Conservation (phyloP, 2,797 vertebrate species). For the Mormyrus hasselquistii region DNA sequence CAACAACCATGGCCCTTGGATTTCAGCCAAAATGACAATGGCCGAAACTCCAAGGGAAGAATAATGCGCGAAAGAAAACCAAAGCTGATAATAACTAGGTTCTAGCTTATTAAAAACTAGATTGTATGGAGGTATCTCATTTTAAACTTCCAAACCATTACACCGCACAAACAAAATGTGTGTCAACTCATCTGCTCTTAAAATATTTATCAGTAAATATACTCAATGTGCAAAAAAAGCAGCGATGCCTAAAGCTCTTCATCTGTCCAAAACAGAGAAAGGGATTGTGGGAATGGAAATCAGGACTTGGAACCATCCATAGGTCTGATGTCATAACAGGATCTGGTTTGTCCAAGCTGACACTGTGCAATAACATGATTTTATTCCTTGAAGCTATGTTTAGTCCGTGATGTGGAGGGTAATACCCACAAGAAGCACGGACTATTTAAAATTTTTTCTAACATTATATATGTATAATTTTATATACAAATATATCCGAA, state of each 20-base stretch:
- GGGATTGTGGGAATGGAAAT: constrained; percentile 10
- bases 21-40: neutral
- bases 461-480: neutral
- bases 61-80: neutral
- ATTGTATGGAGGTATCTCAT: neutral
- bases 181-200: neutral
- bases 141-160: neutral
- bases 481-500: neutral
- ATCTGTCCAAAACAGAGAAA: constrained; percentile 17
- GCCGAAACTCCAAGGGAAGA: neutral
- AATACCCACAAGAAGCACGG: neutral
- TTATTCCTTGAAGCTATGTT: neutral
- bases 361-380: neutral
- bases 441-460: neutral
- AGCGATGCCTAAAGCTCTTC: neutral
- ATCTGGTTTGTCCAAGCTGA: neutral
- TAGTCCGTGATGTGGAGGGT: neutral
- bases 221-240: neutral
- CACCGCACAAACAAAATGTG: neutral
- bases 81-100: neutral
- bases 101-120: neutral
- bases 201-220: constrained; percentile 9
- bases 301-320: neutral
- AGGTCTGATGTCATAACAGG: constrained; percentile 2
- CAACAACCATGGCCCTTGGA: neutral